These are phyloP conservation scores for Melinaea menophilus DNA, from an alignment of 2,888 invertebrate species.

Conservation along the genomic window DNA sequence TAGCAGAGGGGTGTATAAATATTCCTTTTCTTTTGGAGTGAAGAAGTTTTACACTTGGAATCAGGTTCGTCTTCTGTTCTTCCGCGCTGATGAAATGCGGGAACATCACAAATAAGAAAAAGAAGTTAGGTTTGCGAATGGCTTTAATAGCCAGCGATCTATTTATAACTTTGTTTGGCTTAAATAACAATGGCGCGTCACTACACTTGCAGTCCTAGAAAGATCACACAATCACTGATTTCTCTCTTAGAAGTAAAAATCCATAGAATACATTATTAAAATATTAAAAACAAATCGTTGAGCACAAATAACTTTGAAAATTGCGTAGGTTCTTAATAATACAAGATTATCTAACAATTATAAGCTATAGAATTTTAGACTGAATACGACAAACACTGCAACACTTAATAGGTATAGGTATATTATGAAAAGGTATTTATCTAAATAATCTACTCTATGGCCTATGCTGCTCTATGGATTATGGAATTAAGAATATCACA, in stretches of 20 bases:
- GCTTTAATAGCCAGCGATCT: slow-evolving; percentile 56
- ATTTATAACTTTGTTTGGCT: slow-evolving; percentile 62
- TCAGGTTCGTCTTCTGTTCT: slow-evolving; percentile 76
- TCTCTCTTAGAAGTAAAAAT: slow-evolving; percentile 64
- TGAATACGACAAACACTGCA: too few relatives aligned
- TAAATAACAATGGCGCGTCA: slow-evolving; percentile 67
- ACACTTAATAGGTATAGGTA: too few relatives aligned
- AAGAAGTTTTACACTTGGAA: slow-evolving; percentile 81
- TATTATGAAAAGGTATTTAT: too few relatives aligned
- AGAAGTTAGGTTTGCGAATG: slow-evolving; percentile 58
- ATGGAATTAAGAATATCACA: too few relatives aligned
- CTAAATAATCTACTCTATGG: too few relatives aligned
- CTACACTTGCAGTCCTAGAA: slow-evolving; percentile 67
- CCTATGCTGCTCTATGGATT: too few relatives aligned
- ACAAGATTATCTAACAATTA: slow-evolving; percentile 3
- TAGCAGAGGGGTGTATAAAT: slow-evolving; percentile 91
- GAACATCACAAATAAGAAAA: slow-evolving; percentile 81
- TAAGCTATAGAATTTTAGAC: background rate
- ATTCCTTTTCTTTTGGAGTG: slow-evolving; percentile 93
- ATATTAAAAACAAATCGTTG: slow-evolving; percentile 26
- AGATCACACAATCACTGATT: slow-evolving; percentile 47
- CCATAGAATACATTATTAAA: slow-evolving; percentile 71
- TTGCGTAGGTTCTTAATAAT: background rate
- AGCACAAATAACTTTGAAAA: slow-evolving; percentile 17
- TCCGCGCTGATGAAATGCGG: slow-evolving; percentile 80